Base-by-base conservation (phyloP, 2,113 vertebrate genomes). In the Cebidichthys violaceus region DNA sequence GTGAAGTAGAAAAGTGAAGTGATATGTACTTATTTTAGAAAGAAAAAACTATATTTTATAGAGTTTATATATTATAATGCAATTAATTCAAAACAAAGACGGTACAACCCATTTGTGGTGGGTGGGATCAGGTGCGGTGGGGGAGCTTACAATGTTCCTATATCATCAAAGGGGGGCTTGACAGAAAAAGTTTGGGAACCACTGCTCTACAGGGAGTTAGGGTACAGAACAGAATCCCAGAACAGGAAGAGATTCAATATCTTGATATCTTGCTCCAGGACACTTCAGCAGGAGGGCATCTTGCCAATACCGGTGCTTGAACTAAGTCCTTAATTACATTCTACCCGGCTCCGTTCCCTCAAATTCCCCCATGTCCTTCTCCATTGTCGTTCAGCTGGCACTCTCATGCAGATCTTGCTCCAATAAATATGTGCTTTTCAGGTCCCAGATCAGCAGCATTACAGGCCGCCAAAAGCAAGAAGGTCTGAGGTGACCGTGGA, bases 251-350 rank as follows among this genome's bases (percentile, higher is more conserved):
- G 9, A 50, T 70, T 75, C 75, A 7, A 69, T 76, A 72, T 76
- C 59, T 86, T 88, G 88, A 69, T 76, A 72, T 76, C 59, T 86
- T 88, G 88, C 83, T 88, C 57, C 31, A 88, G 89, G 83, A 86
- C 81, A 79, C 81, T 82, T 64, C 67, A 85, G 29, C 79, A 83
- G 76, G 59, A 24, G 54, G 35, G 64, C 74, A 9, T 71, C 57
- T 79, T 61, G 80, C 81, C 66, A 79, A 72, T 50, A 74, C 33
- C 0, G 11, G 37, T 8, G 59, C 76, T 77, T 81, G 82, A 83
- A 85, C 79, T 11, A 41, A 3, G 59, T 71, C 69, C 60, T 79
- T 82, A 74, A 81, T 90, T 81, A 86, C 57, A 61, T 15, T 75
- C 61, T 41, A 9, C 3, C 70, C 72, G 2, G n/a, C 59, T 45